Percentiles rank a stretch among this genome's conserved stretches.
phyloP scores from a whole-genome alignment of 2,797 vertebrate genomes.

The Enteromius radiatus region DNA sequence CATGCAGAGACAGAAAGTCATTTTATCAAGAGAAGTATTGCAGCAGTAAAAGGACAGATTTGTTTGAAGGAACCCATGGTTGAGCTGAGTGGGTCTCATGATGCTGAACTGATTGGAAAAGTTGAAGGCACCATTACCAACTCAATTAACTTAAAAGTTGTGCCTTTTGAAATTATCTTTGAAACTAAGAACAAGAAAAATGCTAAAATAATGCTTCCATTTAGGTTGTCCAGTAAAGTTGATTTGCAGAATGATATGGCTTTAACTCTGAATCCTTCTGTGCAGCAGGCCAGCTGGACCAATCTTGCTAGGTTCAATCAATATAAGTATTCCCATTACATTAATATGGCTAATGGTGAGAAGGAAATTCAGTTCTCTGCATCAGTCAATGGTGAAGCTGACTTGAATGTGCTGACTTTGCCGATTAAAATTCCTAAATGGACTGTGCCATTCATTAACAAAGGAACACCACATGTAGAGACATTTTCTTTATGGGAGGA shows the following conservation, averaged over 20 bases:
- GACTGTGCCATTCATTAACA: slow-evolving; percentile 75
- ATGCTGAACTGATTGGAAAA: slow-evolving; percentile 78
- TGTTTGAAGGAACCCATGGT: slow-evolving; percentile 78
- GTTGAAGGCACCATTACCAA: slow-evolving; percentile 83
- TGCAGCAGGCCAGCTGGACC: slow-evolving; percentile 85
- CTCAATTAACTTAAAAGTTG: slow-evolving; percentile 76
- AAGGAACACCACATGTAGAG: slow-evolving; percentile 75
- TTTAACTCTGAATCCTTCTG: slow-evolving; percentile 78
- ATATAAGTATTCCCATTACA: slow-evolving; percentile 86
- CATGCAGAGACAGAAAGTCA: slow-evolving; percentile 83
- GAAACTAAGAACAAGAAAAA: slow-evolving; percentile 86
- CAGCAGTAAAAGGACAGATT: slow-evolving; percentile 78
- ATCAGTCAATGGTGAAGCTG: slow-evolving; percentile 86
- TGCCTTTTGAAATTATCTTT: slow-evolving; percentile 78
- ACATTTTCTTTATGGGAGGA: slow-evolving; percentile 87
- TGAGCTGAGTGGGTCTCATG: slow-evolving; percentile 82
- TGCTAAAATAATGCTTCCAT: slow-evolving; percentile 84
- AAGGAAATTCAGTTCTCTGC: slow-evolving; percentile 76
- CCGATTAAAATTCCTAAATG: slow-evolving; percentile 85
- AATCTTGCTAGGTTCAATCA: slow-evolving; percentile 87
- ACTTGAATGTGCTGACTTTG: slow-evolving; percentile 84
- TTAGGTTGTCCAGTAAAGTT: slow-evolving; percentile 84
- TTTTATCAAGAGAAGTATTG: slow-evolving; percentile 78
- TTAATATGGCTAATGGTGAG: slow-evolving; percentile 81
- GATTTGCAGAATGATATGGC: slow-evolving; percentile 88